phyloP scores from a whole-genome alignment of 92 coral and sea anemone species.

The Meandrina meandrites region DNA sequence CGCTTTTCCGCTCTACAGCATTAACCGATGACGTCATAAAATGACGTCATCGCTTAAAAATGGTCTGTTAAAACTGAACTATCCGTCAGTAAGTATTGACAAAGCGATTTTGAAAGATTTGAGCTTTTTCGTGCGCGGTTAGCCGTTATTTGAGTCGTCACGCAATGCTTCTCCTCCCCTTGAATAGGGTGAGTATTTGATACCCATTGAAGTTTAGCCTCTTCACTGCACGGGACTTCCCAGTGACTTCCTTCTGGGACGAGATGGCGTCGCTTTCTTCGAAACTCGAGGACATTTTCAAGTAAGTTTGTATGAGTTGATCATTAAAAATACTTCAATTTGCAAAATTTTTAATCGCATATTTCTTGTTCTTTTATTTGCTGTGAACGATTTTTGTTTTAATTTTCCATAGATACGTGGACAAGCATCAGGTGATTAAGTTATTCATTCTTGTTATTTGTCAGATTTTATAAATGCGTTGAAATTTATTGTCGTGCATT shows the following conservation, averaged over 20 bases:
- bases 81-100: no score
- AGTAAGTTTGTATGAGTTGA: constrained; percentile 11
- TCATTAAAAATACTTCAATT: not conserved
- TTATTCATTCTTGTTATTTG: not conserved
- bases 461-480: not conserved
- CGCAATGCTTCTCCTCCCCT: no score
- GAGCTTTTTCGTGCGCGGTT: no score
- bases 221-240: no score
- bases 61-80: no score
- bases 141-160: no score
- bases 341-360: not conserved
- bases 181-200: no score
- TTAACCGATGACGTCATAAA: no score
- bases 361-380: not conserved
- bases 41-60: no score
- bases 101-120: no score
- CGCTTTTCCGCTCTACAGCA: no score
- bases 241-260: not conserved
- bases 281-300: constrained; percentile 32
- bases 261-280: constrained; percentile 18
- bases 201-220: not conserved
- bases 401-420: constrained; percentile 54
- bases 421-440: constrained; percentile 49
- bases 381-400: constrained; percentile 2
- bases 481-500: not conserved